These are phyloP conservation scores for Onychostruthus taczanowskii DNA, from an alignment of 2,113 vertebrate genomes.

Conservation along the genomic window DNA sequence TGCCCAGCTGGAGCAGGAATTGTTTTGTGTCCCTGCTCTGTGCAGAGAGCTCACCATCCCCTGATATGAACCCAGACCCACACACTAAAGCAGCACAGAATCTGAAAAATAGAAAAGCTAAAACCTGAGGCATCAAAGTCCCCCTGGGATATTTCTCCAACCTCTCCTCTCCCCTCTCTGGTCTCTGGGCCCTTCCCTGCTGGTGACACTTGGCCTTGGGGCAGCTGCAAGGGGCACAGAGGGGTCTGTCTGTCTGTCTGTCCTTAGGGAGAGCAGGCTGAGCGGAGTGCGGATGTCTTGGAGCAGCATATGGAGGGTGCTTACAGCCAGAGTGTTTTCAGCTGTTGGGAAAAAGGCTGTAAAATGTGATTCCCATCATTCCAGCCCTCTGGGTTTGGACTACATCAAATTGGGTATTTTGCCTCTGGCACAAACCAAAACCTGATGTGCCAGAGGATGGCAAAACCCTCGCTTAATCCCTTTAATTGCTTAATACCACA, in stretches of 20 bases:
- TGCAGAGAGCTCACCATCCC: neutral
- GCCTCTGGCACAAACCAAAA: slow-evolving; percentile 29
- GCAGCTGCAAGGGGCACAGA: rapidly evolving
- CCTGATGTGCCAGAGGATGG: neutral
- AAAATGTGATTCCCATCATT: slow-evolving; percentile 2
- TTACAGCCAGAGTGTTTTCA: neutral
- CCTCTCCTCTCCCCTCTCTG: neutral
- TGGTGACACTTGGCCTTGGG: neutral
- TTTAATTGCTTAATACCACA: neutral
- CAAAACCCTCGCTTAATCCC: neutral
- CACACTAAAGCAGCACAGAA: neutral
- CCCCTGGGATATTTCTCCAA: neutral
- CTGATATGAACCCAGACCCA: neutral
- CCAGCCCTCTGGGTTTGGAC: neutral
- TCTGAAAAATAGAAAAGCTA: neutral
- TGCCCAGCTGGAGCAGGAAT: too few species aligned
- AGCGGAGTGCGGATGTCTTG: neutral
- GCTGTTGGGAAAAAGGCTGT: slow-evolving; percentile 39
- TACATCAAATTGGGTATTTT: slow-evolving; percentile 9
- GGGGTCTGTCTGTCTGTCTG: rapidly evolving
- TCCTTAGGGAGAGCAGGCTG: neutral
- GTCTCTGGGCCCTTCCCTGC: neutral
- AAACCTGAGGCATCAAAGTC: neutral
- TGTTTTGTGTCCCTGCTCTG: neutral
- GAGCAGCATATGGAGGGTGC: neutral